Evolutionary conservation across 2,797 vertebrate species (phyloP).

Genomic region (Phataginus tetradactyla): DNA sequence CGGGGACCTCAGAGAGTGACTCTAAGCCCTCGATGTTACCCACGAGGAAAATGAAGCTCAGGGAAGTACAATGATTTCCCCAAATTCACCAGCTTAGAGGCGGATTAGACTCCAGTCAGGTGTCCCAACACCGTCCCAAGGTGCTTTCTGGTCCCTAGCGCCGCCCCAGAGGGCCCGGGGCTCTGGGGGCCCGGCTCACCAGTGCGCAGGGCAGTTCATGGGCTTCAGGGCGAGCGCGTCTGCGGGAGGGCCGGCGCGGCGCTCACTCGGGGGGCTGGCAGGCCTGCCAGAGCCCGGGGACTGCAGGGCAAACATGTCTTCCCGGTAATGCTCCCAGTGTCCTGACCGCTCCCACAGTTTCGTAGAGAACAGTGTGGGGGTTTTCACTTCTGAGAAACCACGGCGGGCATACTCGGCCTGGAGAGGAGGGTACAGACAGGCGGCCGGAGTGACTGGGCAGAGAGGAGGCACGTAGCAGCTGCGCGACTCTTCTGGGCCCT

Average conservation of each 20-base stretch:
- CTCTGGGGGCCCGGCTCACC: conserved; percentile 85
- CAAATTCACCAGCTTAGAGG: not conserved
- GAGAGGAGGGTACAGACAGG: not conserved
- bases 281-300: conserved; percentile 80
- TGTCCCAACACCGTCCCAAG: not conserved
- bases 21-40: not conserved
- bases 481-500: not conserved
- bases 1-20: not conserved
- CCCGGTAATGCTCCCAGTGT: conserved; percentile 96
- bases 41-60: not conserved
- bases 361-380: conserved; percentile 93
- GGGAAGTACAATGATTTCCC: not conserved
- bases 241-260: not conserved
- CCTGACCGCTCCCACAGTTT: conserved; percentile 95
- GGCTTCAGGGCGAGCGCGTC: conserved; percentile 93
- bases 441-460: not conserved
- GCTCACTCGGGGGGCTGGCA: not conserved
- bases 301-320: conserved; percentile 94
- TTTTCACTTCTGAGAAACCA: conserved; percentile 95
- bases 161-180: not conserved
- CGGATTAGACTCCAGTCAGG: not conserved
- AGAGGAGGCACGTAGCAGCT: not conserved
- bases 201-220: conserved; percentile 98
- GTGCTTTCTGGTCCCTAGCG: not conserved
- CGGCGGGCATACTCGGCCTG: conserved; percentile 92